Percentiles rank a stretch among this genome's conserved stretches.
Conservation (phyloP, 2,797 vertebrate species). For the Moxostoma hubbsi region DNA sequence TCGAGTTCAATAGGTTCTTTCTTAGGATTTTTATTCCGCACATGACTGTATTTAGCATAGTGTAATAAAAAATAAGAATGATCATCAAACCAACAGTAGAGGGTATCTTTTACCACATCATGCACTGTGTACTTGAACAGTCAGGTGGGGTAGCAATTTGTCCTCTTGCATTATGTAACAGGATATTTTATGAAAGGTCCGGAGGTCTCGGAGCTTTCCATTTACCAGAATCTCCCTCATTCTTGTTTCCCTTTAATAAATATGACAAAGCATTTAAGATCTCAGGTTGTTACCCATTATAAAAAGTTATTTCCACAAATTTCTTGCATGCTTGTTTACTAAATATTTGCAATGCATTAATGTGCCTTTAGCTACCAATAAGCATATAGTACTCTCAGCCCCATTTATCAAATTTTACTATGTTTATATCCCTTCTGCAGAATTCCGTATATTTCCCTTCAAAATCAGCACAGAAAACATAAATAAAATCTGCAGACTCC, state of each 20-base stretch:
- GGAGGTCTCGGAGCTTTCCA: constrained; percentile 84
- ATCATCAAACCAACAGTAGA: constrained; percentile 5
- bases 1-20: not conserved
- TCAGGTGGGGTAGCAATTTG: constrained; percentile 91
- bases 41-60: not conserved
- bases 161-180: constrained; percentile 98
- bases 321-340: too few species aligned
- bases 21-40: not conserved
- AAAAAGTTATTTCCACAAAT: too few species aligned
- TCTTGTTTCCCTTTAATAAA: constrained; percentile 82
- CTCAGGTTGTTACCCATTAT: too few species aligned
- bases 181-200: constrained; percentile 95
- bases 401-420: too few species aligned
- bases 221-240: constrained; percentile 95
- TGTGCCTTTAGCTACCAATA: too few species aligned
- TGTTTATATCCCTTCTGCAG: too few species aligned
- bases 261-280: constrained; percentile 4
- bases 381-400: too few species aligned
- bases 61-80: too few species aligned
- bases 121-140: constrained; percentile 61
- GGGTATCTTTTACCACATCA: constrained; percentile 1
- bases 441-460: too few species aligned
- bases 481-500: too few species aligned
- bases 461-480: too few species aligned
- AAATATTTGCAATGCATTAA: too few species aligned